Base-by-base conservation (phyloP, 2,888 invertebrate species). In the Nymphalis polychloros region DNA sequence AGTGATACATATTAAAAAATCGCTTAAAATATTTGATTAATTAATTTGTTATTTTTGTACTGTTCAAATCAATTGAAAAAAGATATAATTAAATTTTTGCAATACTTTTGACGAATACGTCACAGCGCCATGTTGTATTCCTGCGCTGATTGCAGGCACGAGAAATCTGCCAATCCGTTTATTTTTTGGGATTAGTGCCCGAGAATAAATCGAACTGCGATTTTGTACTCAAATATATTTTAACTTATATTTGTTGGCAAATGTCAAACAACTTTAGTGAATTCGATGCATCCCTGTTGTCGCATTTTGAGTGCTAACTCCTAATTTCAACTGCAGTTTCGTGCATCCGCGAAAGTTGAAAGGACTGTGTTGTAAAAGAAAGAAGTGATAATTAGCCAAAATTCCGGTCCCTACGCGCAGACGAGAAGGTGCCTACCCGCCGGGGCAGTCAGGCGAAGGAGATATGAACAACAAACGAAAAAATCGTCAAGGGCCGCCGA, bases 331-430 rank as follows among this genome's bases (percentile, higher is more conserved):
- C 90, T 93, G 93, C 93, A 93, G 89, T 91, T 90, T 88, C 84
- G 92, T 93, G 93, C 93, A 93, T 93, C 90, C 91, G 92, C 92
- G 93, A 92, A 92, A 92, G 92, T 92, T 92, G 92, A 92, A 91
- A 92, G 91, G 91, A 93, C 92, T 92, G 91, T 92, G 91, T 92
- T 92, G 88, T 92, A 88, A 91, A 90, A 92, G 90, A 92, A 86
- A 90, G 92, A 88, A 88, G 89, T 88, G 88, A 88, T 85, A 93
- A 93, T 90, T 91, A 85, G 90, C 94, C 96, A 96, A 96, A 95
- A 96, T 96, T 96, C 96, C 96, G 95, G 96, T 96, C 95, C 95
- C 96, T 92, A 96, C 95, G 94, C 95, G 94, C 93, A 95, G 95
- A 94, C 94, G 94, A 94, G 95, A 95, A 94, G 94, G 95, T 94